Evolutionary conservation across 2,888 invertebrate genomes (phyloP).

Genomic region (Xanthia togata): DNA sequence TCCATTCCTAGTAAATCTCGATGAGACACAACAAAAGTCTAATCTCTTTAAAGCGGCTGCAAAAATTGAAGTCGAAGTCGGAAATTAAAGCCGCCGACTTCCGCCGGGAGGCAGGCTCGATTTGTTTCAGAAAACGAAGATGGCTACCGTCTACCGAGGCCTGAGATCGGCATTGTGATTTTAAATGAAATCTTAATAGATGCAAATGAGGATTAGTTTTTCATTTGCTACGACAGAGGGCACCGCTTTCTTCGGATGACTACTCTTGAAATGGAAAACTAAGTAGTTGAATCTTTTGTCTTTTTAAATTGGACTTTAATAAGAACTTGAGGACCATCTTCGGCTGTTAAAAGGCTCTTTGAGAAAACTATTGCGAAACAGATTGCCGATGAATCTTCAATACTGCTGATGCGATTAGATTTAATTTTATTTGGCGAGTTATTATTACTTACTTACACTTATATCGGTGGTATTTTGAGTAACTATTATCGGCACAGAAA

Average conservation of each 20-base stretch:
- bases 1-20: slow-evolving; percentile 51
- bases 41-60: slow-evolving; percentile 66
- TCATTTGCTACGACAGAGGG: slow-evolving; percentile 60
- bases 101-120: slow-evolving; percentile 73
- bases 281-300: slow-evolving; percentile 51
- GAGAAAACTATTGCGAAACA: not conserved
- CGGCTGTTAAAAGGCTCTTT: not conserved
- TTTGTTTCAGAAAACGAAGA: slow-evolving; percentile 73
- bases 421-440: not conserved
- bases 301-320: slow-evolving; percentile 50
- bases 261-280: slow-evolving; percentile 59
- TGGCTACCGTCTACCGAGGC: slow-evolving; percentile 44
- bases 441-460: not conserved
- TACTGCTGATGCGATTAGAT: not conserved
- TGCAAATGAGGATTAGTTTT: slow-evolving; percentile 66
- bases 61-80: slow-evolving; percentile 72
- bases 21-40: slow-evolving; percentile 61
- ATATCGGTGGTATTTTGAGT: not conserved
- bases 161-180: slow-evolving; percentile 70
- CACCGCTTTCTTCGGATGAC: slow-evolving; percentile 44
- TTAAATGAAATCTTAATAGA: slow-evolving; percentile 72
- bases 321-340: not conserved
- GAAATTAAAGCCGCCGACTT: slow-evolving; percentile 78
- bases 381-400: no score
- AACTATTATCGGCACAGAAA: not conserved